Conservation (phyloP, 2,113 vertebrate species). For the Aspidoscelis tigris region DNA sequence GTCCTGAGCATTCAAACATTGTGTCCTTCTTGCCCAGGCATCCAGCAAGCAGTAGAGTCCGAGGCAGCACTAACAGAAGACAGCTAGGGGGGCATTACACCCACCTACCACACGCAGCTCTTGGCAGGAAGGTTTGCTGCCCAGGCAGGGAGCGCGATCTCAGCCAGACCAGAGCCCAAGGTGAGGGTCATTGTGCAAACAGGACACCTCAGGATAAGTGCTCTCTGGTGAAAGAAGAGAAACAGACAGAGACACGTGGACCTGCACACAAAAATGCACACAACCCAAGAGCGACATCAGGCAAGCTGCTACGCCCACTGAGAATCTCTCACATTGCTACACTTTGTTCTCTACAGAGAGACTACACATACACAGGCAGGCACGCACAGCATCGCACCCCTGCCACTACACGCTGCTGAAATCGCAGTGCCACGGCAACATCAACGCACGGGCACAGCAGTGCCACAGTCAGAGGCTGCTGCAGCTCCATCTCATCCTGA, state of each 20-base stretch:
- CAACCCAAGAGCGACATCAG: constrained; percentile 8
- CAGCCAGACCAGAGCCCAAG: not conserved
- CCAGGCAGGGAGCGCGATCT: not conserved
- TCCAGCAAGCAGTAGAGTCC: not conserved
- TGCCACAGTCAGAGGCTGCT: not conserved
- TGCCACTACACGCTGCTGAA: constrained; percentile 9
- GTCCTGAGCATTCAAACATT: constrained; percentile 45
- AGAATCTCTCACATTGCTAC: constrained; percentile 13
- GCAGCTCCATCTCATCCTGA: not conserved
- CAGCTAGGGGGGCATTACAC: constrained; percentile 5
- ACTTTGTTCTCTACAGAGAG: not conserved
- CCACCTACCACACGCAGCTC: constrained; percentile 12
- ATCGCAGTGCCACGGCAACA: constrained; percentile 16
- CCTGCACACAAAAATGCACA: not conserved
- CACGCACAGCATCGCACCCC: not conserved
- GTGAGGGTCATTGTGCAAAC: not conserved
- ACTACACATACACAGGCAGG: not conserved
- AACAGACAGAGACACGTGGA: not conserved
- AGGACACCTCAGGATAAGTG: not conserved
- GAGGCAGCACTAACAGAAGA: not conserved
- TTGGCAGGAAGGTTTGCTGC: not conserved
- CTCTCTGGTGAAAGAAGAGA: not conserved
- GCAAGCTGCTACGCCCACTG: not conserved
- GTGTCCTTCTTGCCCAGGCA: constrained; percentile 3
- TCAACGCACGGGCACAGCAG: not conserved